A percentile compares a stretch with the other conserved stretches of the same genome.
Conservation (phyloP, 2,888 invertebrate species). For the Chrysina gloriosa region DNA sequence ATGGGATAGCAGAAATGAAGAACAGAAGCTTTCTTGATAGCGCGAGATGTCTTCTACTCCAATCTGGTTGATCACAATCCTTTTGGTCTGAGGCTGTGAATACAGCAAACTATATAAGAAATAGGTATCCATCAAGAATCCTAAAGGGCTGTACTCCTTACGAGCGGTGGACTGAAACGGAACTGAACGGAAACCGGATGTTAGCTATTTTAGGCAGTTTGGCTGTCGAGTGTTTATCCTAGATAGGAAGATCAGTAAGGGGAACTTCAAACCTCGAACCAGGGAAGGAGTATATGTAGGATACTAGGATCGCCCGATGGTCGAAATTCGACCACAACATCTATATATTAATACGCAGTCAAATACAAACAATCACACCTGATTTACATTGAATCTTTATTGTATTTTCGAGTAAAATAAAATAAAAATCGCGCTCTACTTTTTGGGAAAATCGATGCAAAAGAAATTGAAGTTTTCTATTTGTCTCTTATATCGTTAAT, state of each 20-base stretch:
- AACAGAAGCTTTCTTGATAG: constrained; percentile 55
- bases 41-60: constrained; percentile 53
- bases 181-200: constrained; percentile 48
- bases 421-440: too few relatives aligned
- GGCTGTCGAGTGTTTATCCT: too few relatives aligned
- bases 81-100: constrained; percentile 57
- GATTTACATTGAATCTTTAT: too few relatives aligned
- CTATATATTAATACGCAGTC: too few relatives aligned
- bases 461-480: too few relatives aligned
- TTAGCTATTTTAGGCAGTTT: constrained; percentile 47
- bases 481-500: too few relatives aligned
- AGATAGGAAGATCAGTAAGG: too few relatives aligned
- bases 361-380: too few relatives aligned
- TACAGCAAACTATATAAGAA: constrained; percentile 55
- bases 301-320: too few relatives aligned
- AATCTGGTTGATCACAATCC: constrained; percentile 46
- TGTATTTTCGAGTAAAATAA: too few relatives aligned
- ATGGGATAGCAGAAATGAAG: constrained; percentile 47
- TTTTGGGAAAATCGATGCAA: too few relatives aligned
- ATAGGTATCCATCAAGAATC: constrained; percentile 53
- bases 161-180: constrained; percentile 51
- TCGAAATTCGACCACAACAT: too few relatives aligned
- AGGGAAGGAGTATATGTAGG: constrained; percentile 52
- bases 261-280: constrained; percentile 50
- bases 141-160: constrained; percentile 43